Evolutionary conservation across 2,888 invertebrate genomes (phyloP).

Genomic region (Nineta flava): DNA sequence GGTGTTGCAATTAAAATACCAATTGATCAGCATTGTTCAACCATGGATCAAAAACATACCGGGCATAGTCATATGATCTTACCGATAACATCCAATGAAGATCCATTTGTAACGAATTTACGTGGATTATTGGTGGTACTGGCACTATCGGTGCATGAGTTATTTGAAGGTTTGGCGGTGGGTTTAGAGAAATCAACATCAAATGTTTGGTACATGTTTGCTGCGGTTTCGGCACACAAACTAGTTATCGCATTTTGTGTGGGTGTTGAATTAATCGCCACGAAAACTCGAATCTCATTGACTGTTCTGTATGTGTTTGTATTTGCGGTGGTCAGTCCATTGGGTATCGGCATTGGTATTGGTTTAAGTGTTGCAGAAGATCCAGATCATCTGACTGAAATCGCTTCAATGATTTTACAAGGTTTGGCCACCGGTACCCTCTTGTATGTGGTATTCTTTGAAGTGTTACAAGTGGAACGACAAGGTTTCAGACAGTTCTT

Average conservation of each 20-base stretch:
- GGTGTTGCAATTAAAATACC: slow-evolving; percentile 2
- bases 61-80: slow-evolving; percentile 20
- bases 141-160: slow-evolving; percentile 71
- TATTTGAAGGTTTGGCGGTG: slow-evolving; percentile 74
- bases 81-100: slow-evolving; percentile 13
- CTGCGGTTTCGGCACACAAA: slow-evolving; percentile 71
- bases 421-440: slow-evolving; percentile 86
- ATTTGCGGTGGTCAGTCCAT: slow-evolving; percentile 64
- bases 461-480: slow-evolving; percentile 50
- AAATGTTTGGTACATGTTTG: slow-evolving; percentile 65
- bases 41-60: slow-evolving; percentile 11
- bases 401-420: slow-evolving; percentile 52
- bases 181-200: slow-evolving; percentile 49
- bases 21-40: slow-evolving; percentile 11
- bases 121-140: slow-evolving; percentile 65
- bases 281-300: slow-evolving; percentile 44
- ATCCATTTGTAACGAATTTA: slow-evolving; percentile 27
- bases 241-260: slow-evolving; percentile 78
- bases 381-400: slow-evolving; percentile 40
- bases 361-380: slow-evolving; percentile 41
- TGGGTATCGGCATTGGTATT: slow-evolving; percentile 64
- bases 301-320: slow-evolving; percentile 52
- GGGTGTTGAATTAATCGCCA: slow-evolving; percentile 64
- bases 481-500: slow-evolving; percentile 47
- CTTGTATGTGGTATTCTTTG: slow-evolving; percentile 92